A percentile compares a stretch with the other conserved stretches of the same genome.
phyloP scores from a whole-genome alignment of 2,888 invertebrate genomes.

The Cheilosia grossa region DNA sequence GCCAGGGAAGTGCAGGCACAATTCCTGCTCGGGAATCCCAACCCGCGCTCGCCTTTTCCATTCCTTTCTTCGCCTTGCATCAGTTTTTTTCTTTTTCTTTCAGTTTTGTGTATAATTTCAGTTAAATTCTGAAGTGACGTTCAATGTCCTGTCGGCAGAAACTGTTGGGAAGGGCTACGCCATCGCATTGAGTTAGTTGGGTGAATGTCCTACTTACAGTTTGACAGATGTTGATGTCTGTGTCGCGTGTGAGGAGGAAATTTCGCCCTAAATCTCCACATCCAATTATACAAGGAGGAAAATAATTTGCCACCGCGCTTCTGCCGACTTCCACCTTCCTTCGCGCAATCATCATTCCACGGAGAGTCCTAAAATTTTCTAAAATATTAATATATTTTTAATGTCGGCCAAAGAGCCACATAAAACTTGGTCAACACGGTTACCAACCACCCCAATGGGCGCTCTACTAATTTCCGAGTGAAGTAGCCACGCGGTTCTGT shows the following conservation, averaged over 20 bases:
- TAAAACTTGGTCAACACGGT: constrained; percentile 42
- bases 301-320: constrained; percentile 11
- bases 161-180: background rate
- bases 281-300: constrained; percentile 20
- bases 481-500: constrained; percentile 29
- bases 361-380: constrained; percentile 22
- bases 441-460: background rate
- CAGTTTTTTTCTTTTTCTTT: constrained; percentile 6
- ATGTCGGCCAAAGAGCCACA: constrained; percentile 44
- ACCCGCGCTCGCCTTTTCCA: constrained; percentile 6
- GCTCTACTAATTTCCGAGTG: constrained; percentile 40
- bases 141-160: constrained; percentile 47
- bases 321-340: no score
- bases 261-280: background rate
- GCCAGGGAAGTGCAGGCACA: constrained; percentile 38
- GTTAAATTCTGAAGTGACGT: constrained; percentile 60
- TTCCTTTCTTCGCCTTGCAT: constrained; percentile 15
- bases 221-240: constrained; percentile 25
- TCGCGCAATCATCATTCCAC: background rate
- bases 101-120: constrained; percentile 47
- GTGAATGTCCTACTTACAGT: constrained; percentile 43
- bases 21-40: constrained; percentile 37
- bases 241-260: background rate
- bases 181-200: constrained; percentile 10
- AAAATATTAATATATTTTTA: constrained; percentile 57